These are phyloP conservation scores for Eupithecia inturbata DNA, from an alignment of 2,888 invertebrate genomes.

Conservation along the genomic window DNA sequence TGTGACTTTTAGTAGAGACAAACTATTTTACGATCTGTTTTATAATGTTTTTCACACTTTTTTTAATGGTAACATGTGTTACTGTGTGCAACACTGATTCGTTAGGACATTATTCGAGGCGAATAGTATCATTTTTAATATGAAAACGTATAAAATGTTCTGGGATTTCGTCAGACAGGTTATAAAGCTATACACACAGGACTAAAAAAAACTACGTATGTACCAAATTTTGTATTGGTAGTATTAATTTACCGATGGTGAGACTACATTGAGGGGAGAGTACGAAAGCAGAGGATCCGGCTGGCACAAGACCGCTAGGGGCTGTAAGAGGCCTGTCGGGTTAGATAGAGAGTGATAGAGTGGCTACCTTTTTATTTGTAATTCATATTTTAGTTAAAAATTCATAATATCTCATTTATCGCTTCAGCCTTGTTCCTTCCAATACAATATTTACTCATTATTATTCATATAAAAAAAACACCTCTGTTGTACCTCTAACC, in stretches of 20 bases:
- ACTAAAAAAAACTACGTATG: background rate
- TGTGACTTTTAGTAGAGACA: conserved; percentile 75
- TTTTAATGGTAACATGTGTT: conserved; percentile 66
- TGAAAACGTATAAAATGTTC: conserved; percentile 48
- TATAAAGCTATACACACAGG: conserved; percentile 11
- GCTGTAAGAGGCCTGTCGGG: too few species aligned
- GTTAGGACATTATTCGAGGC: conserved; percentile 75
- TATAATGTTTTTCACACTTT: conserved; percentile 77
- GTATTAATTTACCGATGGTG: background rate
- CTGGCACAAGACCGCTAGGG: too few species aligned
- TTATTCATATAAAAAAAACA: too few species aligned
- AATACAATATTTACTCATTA: too few species aligned
- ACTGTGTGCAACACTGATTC: conserved; percentile 62
- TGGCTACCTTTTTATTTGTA: too few species aligned
- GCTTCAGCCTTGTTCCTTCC: background rate
- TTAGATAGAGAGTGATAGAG: too few species aligned
- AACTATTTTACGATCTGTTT: conserved; percentile 72
- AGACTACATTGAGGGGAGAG: background rate
- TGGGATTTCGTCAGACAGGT: conserved; percentile 57
- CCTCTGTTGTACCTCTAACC: too few species aligned
- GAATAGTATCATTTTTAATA: conserved; percentile 74
- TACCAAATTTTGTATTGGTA: background rate
- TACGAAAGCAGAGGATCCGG: background rate
- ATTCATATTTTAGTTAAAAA: background rate
- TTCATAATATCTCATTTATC: background rate